Conservation (phyloP, 2,888 invertebrate species). For the Apantesis nais region DNA sequence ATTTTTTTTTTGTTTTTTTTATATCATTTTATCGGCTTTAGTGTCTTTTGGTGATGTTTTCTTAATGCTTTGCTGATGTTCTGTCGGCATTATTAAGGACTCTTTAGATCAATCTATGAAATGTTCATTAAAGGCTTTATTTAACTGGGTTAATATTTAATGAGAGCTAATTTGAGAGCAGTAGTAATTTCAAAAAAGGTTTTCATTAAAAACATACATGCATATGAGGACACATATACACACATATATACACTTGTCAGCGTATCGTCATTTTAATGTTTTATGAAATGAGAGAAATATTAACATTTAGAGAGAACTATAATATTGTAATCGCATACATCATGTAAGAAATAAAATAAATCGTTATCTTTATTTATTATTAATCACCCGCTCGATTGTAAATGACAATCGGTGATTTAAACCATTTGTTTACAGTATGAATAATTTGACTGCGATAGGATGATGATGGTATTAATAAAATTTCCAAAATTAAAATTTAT, state of each 20-base stretch:
- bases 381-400: neutral
- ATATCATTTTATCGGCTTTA: neutral
- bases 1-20: constrained; percentile 9
- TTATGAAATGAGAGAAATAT: neutral
- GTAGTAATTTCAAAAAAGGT: neutral
- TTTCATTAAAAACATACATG: neutral
- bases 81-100: neutral
- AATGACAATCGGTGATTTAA: neutral
- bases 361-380: neutral
- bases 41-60: neutral
- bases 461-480: neutral
- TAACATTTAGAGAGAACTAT: neutral
- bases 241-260: neutral
- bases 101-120: neutral
- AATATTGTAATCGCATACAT: neutral
- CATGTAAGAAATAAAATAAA: neutral
- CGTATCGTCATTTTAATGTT: neutral
- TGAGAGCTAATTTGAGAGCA: neutral
- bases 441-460: no score
- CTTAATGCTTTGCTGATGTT: neutral
- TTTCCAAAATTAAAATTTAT: neutral
- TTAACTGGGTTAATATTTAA: neutral
- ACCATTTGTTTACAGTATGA: neutral
- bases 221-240: neutral
- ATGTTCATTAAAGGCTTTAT: neutral